phyloP scores from a whole-genome alignment of 2,888 invertebrate genomes.

The Hylaea fasciaria region DNA sequence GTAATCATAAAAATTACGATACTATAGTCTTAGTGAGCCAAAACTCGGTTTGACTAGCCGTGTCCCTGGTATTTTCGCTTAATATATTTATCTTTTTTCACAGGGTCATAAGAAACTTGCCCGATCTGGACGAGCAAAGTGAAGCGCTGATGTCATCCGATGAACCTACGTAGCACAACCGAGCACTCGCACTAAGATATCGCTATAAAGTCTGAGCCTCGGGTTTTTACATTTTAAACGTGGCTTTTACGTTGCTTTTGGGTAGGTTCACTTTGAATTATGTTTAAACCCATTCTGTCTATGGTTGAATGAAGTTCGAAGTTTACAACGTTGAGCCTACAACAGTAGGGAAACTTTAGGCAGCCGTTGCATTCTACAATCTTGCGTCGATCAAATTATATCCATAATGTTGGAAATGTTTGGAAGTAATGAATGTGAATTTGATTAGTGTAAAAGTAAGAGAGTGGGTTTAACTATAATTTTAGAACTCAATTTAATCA shows the following conservation, averaged over 20 bases:
- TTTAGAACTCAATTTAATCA: neutral
- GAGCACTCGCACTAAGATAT: slow-evolving; percentile 23
- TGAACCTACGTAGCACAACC: slow-evolving; percentile 71
- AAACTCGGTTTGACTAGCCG: too few species aligned
- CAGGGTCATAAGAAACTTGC: slow-evolving; percentile 77
- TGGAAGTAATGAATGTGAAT: too few species aligned
- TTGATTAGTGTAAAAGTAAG: too few species aligned
- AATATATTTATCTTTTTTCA: neutral
- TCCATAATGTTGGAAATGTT: too few species aligned
- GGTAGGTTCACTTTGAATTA: slow-evolving; percentile 10
- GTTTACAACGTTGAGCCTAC: too few species aligned
- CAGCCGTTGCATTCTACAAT: too few species aligned
- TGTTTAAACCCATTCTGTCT: neutral
- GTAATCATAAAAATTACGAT: too few species aligned
- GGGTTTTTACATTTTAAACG: slow-evolving; percentile 20
- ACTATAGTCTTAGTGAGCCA: too few species aligned
- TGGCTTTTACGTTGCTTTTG: slow-evolving; percentile 8
- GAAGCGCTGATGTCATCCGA: slow-evolving; percentile 85
- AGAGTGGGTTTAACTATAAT: neutral
- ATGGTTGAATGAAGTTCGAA: neutral
- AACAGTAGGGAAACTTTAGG: too few species aligned
- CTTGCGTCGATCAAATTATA: too few species aligned
- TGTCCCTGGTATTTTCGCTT: too few species aligned
- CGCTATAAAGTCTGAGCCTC: slow-evolving; percentile 51
- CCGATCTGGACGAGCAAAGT: slow-evolving; percentile 86